Percentiles rank a stretch among this genome's conserved stretches.
Evolutionary conservation across 2,113 vertebrate genomes (phyloP).

Genomic region (Rhodinocichla rosea): DNA sequence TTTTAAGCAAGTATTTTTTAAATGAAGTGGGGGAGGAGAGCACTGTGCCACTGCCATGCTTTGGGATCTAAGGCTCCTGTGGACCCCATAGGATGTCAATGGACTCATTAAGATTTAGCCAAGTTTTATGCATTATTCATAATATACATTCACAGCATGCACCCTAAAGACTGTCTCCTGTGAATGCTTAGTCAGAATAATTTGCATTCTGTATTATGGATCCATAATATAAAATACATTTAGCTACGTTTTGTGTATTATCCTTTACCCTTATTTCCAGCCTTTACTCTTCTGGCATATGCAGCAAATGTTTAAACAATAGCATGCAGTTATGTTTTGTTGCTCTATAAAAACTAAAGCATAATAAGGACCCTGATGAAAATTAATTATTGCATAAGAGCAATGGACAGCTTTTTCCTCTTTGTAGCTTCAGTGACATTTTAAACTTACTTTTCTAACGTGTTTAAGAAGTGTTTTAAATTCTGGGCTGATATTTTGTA

Average conservation of each 20-base stretch:
- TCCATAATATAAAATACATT: conserved; percentile 73
- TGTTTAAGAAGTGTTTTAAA: conserved; percentile 44
- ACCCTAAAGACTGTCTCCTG: conserved; percentile 71
- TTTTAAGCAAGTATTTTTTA: conserved; percentile 55
- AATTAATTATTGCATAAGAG: conserved; percentile 71
- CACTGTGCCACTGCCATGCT: conserved; percentile 52
- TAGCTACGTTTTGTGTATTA: conserved; percentile 73
- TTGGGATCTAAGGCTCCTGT: conserved; percentile 70
- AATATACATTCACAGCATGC: conserved; percentile 77
- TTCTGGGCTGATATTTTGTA: conserved; percentile 55
- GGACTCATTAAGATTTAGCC: conserved; percentile 79
- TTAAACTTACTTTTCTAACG: conserved; percentile 56
- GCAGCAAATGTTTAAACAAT: conserved; percentile 75
- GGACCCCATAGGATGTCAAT: conserved; percentile 77
- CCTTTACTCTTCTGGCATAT: conserved; percentile 48
- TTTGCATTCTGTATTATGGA: conserved; percentile 79
- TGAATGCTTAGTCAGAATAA: conserved; percentile 78
- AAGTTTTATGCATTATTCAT: conserved; percentile 83
- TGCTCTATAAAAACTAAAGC: conserved; percentile 66
- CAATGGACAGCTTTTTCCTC: conserved; percentile 42
- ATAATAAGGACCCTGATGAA: conserved; percentile 67
- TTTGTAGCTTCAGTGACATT: conserved; percentile 44
- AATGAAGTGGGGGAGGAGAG: conserved; percentile 44
- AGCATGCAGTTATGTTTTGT: conserved; percentile 61
- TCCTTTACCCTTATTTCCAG: conserved; percentile 68